phyloP scores from a whole-genome alignment of 2,113 vertebrate species.

The pig (Sus scrofa) region DNA sequence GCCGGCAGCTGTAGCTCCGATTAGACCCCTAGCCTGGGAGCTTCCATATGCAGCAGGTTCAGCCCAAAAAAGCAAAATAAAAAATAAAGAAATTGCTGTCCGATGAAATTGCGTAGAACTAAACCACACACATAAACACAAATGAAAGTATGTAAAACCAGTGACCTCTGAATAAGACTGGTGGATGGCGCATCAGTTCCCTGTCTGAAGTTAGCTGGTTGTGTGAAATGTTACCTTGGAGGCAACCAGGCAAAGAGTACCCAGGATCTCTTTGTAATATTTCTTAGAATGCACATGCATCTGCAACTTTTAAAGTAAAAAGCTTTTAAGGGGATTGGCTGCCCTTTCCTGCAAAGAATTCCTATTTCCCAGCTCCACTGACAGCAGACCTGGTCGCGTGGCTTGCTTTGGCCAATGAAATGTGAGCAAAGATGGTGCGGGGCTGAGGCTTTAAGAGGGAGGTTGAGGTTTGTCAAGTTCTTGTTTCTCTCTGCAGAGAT shows the following conservation, averaged over 20 bases:
- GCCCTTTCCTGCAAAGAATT: not conserved
- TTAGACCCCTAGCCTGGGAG: too few relatives aligned
- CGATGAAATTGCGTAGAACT: not conserved
- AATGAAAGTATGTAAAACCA: not conserved
- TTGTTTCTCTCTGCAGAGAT: not conserved
- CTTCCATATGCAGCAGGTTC: too few relatives aligned
- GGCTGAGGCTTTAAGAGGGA: not conserved
- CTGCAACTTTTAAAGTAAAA: not conserved
- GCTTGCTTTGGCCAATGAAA: not conserved
- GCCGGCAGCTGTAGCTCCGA: too few relatives aligned
- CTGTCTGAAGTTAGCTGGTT: not conserved
- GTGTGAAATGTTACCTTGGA: not conserved
- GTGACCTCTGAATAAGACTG: not conserved
- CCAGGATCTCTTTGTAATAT: not conserved
- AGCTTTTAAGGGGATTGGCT: not conserved
- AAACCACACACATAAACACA: not conserved
- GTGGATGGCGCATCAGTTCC: not conserved
- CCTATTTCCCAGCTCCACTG: not conserved
- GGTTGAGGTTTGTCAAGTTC: fast-evolving
- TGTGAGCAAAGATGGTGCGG: not conserved
- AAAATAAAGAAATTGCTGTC: too few relatives aligned
- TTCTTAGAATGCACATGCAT: not conserved
- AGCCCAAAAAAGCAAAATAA: too few relatives aligned
- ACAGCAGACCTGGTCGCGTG: not conserved
- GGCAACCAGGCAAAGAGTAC: not conserved